Evolutionary conservation across 2,888 invertebrate genomes (phyloP).

Genomic region (Callosobruchus maculatus): DNA sequence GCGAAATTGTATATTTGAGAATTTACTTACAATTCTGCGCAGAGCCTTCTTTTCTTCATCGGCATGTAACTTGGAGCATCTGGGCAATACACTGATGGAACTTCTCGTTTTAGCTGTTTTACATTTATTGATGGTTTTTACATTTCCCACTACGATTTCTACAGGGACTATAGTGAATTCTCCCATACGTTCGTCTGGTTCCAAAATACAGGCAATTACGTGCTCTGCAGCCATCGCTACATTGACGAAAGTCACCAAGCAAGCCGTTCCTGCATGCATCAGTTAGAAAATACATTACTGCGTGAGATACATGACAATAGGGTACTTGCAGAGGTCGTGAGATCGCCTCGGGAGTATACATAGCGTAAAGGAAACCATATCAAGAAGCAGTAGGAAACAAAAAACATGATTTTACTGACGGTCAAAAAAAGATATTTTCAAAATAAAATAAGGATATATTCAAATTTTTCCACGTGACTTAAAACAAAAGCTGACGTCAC

Average conservation of each 20-base stretch:
- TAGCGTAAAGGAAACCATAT: too few relatives aligned
- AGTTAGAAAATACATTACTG: too few relatives aligned
- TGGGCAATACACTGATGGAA: conserved; percentile 17
- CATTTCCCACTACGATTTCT: conserved; percentile 37
- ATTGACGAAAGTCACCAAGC: conserved; percentile 54
- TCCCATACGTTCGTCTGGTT: conserved; percentile 40
- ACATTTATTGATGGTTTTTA: conserved; percentile 20
- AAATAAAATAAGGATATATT: too few relatives aligned
- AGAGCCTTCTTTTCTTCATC: conserved; percentile 29
- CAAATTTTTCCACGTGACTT: too few relatives aligned
- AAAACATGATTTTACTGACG: too few relatives aligned
- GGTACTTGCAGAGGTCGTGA: too few relatives aligned
- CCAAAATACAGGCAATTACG: conserved; percentile 53
- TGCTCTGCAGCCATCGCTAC: conserved; percentile 53
- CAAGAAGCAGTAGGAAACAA: too few relatives aligned
- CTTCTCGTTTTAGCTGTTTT: conserved; percentile 20
- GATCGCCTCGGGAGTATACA: too few relatives aligned
- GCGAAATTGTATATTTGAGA: too few relatives aligned
- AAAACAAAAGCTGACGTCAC: too few relatives aligned
- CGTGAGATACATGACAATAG: too few relatives aligned
- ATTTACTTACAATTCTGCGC: conserved; percentile 29
- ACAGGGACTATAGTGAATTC: conserved; percentile 47
- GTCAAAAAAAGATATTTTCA: too few relatives aligned
- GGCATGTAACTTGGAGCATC: conserved; percentile 24
- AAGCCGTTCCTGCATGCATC: conserved; percentile 42